Conservation (phyloP, 2,113 vertebrate species). For the Gasterosteus nipponicus region DNA sequence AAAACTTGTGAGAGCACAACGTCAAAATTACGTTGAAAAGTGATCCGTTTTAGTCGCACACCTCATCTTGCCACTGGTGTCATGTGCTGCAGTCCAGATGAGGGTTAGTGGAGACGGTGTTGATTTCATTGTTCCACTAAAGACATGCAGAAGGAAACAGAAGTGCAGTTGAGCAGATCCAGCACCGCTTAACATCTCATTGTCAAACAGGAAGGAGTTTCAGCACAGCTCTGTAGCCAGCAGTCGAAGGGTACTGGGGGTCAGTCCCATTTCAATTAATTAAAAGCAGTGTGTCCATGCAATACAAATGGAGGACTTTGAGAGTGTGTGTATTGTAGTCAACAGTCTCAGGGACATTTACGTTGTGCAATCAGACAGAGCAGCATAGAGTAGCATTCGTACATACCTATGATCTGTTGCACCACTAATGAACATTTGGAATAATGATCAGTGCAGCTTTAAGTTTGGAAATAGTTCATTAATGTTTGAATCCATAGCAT, state of each 20-base stretch:
- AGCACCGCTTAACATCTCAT: conserved; percentile 35
- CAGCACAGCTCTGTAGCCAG: conserved; percentile 50
- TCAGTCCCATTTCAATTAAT: conserved; percentile 13
- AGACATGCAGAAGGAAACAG: conserved; percentile 56
- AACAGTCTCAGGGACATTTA: neutral
- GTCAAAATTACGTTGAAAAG: neutral
- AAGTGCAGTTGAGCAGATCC: conserved; percentile 28
- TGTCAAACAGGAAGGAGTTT: conserved; percentile 42
- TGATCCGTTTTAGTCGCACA: conserved; percentile 8
- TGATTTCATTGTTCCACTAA: conserved; percentile 44
- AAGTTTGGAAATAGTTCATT: neutral
- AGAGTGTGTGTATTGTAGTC: neutral
- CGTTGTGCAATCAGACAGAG: neutral
- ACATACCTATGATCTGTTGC: neutral
- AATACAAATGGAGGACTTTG: neutral
- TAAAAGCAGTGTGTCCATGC: neutral
- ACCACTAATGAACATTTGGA: neutral
- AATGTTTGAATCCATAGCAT: neutral
- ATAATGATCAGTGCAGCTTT: conserved; percentile 3
- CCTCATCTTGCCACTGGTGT: conserved; percentile 26
- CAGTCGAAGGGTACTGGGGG: conserved; percentile 2
- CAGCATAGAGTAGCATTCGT: too few relatives aligned
- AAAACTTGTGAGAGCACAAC: conserved; percentile 1
- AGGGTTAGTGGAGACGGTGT: conserved; percentile 20
- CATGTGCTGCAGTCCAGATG: conserved; percentile 47